Evolutionary conservation across 2,888 invertebrate species (phyloP).

Genomic region (Unio pictorum): DNA sequence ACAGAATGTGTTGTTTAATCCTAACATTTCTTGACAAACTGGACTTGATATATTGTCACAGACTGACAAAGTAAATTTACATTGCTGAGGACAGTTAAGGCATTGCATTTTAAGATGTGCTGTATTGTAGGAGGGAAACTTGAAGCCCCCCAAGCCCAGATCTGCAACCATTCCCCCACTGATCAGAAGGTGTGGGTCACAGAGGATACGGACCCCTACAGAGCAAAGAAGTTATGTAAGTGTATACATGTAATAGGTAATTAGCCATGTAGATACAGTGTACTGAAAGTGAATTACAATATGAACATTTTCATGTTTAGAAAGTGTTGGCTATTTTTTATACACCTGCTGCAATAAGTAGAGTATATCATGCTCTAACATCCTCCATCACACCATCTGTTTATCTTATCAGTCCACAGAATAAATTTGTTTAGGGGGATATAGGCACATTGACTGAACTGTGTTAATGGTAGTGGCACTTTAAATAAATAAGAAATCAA

Average conservation of each 20-base stretch:
- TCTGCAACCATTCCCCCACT: slow-evolving; percentile 35
- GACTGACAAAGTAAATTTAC: too few relatives aligned
- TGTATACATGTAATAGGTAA: slow-evolving; percentile 3
- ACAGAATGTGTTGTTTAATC: too few relatives aligned
- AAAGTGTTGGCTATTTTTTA: slow-evolving; percentile 1
- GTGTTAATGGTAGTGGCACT: too few relatives aligned
- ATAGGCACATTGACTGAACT: too few relatives aligned
- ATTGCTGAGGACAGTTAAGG: too few relatives aligned
- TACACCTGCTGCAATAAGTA: not conserved
- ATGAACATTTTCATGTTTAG: slow-evolving; percentile 1
- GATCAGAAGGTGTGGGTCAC: slow-evolving; percentile 45
- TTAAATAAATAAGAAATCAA: too few relatives aligned
- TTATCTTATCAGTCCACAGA: too few relatives aligned
- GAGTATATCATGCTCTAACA: not conserved
- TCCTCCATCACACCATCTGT: too few relatives aligned
- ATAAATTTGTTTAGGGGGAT: too few relatives aligned
- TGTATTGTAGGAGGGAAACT: slow-evolving; percentile 49
- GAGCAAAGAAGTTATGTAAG: slow-evolving; percentile 61
- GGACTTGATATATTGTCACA: too few relatives aligned
- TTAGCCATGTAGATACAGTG: not conserved
- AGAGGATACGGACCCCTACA: slow-evolving; percentile 49
- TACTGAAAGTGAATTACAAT: not conserved
- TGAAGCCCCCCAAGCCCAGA: slow-evolving; percentile 26
- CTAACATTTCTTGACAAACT: too few relatives aligned
- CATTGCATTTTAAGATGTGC: not conserved